A percentile compares a stretch with the other conserved stretches of the same genome.
phyloP scores from a whole-genome alignment of 2,888 invertebrate species.

The Lumbricus terrestris region DNA sequence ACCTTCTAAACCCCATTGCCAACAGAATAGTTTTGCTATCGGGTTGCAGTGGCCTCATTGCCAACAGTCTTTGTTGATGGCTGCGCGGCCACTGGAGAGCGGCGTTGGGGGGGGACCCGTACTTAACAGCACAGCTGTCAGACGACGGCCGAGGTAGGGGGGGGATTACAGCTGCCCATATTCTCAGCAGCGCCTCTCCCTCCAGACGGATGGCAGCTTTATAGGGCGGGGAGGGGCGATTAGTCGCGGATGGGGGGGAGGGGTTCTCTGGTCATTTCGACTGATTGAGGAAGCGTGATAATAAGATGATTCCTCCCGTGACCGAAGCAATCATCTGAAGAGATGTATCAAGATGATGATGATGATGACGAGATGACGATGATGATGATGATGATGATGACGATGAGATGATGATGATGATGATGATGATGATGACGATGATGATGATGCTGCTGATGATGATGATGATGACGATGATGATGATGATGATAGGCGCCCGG shows the following conservation, averaged over 20 bases:
- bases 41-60: neutral
- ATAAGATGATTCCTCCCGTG: neutral
- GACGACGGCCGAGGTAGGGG: too few relatives aligned
- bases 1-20: neutral
- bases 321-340: neutral
- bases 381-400: too few relatives aligned
- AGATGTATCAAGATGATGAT: neutral
- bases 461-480: too few relatives aligned
- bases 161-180: neutral
- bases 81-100: neutral
- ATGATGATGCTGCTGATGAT: too few relatives aligned
- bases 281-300: neutral
- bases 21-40: neutral
- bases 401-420: too few relatives aligned
- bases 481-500: neutral
- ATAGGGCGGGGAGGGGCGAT: neutral
- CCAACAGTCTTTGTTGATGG: neutral
- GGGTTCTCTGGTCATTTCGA: neutral
- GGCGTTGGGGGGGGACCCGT: too few relatives aligned
- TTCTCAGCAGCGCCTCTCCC: neutral
- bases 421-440: too few relatives aligned
- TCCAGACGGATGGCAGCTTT: neutral
- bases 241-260: neutral
- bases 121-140: neutral
- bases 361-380: too few relatives aligned